Conservation (phyloP, 1,140 invertebrate genomes). For the Caenorhabditis tropicalis region DNA sequence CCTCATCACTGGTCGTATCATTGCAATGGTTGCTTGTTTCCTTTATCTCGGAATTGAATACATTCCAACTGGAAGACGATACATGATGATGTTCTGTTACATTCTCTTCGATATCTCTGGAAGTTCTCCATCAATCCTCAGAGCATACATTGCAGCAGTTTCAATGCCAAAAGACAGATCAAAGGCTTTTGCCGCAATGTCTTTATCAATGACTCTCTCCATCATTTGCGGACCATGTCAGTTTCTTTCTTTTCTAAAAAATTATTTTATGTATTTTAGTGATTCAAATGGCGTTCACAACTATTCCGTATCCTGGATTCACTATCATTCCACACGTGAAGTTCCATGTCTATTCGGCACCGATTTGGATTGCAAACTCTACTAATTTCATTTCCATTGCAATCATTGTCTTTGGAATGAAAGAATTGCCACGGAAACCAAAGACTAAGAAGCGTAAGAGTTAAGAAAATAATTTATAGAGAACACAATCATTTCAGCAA, state of each 20-base stretch:
- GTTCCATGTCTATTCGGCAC: slow-evolving; percentile 50
- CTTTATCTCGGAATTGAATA: slow-evolving; percentile 31
- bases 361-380: slow-evolving; percentile 47
- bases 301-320: slow-evolving; percentile 46
- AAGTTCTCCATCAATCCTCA: slow-evolving; percentile 32
- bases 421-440: slow-evolving; percentile 32
- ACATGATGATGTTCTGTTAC: slow-evolving; percentile 45
- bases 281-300: slow-evolving; percentile 46
- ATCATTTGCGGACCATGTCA: slow-evolving; percentile 44
- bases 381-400: slow-evolving; percentile 51
- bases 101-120: slow-evolving; percentile 24
- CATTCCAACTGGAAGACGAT: slow-evolving; percentile 43
- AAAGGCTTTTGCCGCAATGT: slow-evolving; percentile 34
- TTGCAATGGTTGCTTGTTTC: slow-evolving; percentile 43
- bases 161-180: slow-evolving; percentile 37
- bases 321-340: slow-evolving; percentile 38
- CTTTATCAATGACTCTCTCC: slow-evolving; percentile 29
- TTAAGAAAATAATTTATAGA: background rate
- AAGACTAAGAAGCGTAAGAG: slow-evolving; percentile 35
- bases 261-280: slow-evolving; percentile 40
- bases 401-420: slow-evolving; percentile 43
- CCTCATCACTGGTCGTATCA: slow-evolving; percentile 19
- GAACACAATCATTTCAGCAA: background rate
- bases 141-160: slow-evolving; percentile 38
- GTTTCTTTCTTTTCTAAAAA: background rate